Evolutionary conservation across 1,140 invertebrate species (phyloP), one percentile per base, ranked within the genome.

Genomic region (Euschistus heros): DNA sequence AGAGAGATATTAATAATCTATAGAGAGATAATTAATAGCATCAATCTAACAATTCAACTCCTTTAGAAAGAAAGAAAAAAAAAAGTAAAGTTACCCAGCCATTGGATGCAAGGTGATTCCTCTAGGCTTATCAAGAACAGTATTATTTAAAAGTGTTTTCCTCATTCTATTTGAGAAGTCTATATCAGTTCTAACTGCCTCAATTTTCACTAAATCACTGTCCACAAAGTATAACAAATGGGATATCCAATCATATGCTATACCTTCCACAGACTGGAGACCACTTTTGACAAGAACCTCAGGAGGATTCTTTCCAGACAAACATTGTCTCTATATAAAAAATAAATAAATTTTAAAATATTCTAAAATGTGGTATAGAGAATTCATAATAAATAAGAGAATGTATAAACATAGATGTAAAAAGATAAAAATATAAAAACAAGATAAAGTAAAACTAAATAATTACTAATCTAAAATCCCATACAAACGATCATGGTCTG

Each of bases 231-330:
- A 97, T 0, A 98, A 75, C 67, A 93, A 87, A 65, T 92, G 88
- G 0, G 89, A 88, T n/a, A 94, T 84, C 92, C 92, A 97, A 78
- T 98, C 94, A 37, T 91, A 82, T 0, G 91, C 87, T 83, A 97
- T 88, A 13, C 93, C 93, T 77, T 97, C 92, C 24, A 97, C 88
- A 6, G 88, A 91, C 42, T 84, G 82, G 44, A 94, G 76, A 70
- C 87, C 82, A 0, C 77, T 83, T 68, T 87, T 83, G 0, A 92
- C 84, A 1, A 92, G 74, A 44, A 86, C 81, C 76, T 91, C 86
- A 20, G 83, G 80, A 52, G 75, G 72, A 59, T 76, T 79, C 57
- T 78, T 80, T 3, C 86, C 82, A 52, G 77, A 76, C 55, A 92
- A 82, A 73, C 89, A 91, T 64, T 90, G 84, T 42, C 90, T 79